phyloP scores from a whole-genome alignment of 2,797 vertebrate genomes.

The Trachops cirrhosus region DNA sequence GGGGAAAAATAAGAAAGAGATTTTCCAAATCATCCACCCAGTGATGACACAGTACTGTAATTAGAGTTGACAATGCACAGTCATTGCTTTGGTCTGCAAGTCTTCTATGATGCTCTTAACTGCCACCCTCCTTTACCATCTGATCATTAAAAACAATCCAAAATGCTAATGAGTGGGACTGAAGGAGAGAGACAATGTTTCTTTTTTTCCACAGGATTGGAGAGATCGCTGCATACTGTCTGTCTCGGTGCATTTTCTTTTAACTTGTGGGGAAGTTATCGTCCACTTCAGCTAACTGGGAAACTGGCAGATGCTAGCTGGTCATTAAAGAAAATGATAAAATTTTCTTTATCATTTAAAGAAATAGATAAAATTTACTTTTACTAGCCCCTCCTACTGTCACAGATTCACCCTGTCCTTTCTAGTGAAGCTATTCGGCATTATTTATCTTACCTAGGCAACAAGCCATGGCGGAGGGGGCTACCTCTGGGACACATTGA shows the following conservation, averaged over 20 bases:
- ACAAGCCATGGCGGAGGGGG: fast-evolving
- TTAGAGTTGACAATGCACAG: fast-evolving
- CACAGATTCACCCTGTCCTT: not conserved
- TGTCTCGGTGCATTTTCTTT: not conserved
- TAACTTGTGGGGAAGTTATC: not conserved
- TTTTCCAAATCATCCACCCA: not conserved
- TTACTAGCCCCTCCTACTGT: not conserved
- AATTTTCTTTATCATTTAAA: no score
- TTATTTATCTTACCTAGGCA: not conserved
- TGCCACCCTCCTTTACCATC: not conserved
- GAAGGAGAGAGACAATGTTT: not conserved
- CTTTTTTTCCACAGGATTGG: not conserved
- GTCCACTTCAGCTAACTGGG: not conserved
- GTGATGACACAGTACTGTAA: not conserved
- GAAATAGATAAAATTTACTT: no score
- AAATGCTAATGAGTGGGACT: not conserved
- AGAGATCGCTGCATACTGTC: not conserved
- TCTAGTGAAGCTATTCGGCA: not conserved
- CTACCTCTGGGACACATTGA: not conserved
- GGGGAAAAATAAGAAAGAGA: not conserved
- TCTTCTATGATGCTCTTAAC: not conserved
- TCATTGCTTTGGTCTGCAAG: not conserved
- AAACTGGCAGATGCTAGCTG: not conserved
- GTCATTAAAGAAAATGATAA: no score
- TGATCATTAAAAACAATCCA: not conserved